Evolutionary conservation across 2,113 vertebrate species (phyloP).

Genomic region (Fukomys damarensis): DNA sequence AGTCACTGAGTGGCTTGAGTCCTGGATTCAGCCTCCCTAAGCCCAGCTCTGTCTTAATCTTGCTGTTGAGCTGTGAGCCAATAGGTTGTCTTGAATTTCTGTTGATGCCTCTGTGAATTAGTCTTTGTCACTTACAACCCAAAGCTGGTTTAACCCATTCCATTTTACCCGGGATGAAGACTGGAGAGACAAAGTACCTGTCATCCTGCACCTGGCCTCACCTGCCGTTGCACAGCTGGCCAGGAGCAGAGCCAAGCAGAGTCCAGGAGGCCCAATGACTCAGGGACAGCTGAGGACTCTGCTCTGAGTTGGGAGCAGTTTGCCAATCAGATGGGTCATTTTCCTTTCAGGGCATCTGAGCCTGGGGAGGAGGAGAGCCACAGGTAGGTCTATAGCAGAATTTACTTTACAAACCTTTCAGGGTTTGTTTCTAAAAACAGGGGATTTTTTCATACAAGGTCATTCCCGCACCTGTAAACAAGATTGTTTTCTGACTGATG

Average conservation of each 20-base stretch:
- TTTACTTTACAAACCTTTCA: not conserved
- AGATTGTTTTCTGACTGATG: not conserved
- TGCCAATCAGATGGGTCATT: no score
- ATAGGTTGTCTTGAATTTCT: not conserved
- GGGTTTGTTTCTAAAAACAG: not conserved
- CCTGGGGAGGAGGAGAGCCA: not conserved
- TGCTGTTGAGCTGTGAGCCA: not conserved
- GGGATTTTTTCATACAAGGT: not conserved
- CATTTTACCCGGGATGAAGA: not conserved
- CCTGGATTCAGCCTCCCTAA: not conserved
- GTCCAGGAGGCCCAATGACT: not conserved
- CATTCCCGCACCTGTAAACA: not conserved
- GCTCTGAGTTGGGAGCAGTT: not conserved
- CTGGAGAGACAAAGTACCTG: not conserved
- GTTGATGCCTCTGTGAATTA: not conserved
- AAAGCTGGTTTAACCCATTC: not conserved
- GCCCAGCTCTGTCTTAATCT: not conserved
- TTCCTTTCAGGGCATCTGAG: not conserved
- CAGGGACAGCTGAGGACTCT: not conserved
- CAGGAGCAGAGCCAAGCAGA: not conserved
- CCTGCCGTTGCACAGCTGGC: not conserved
- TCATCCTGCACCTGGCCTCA: no score
- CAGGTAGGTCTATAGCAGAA: not conserved
- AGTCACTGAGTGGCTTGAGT: fast-evolving
- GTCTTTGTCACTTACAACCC: not conserved